phyloP scores from a whole-genome alignment of 1,140 invertebrate species.

The Varroa destructor region DNA sequence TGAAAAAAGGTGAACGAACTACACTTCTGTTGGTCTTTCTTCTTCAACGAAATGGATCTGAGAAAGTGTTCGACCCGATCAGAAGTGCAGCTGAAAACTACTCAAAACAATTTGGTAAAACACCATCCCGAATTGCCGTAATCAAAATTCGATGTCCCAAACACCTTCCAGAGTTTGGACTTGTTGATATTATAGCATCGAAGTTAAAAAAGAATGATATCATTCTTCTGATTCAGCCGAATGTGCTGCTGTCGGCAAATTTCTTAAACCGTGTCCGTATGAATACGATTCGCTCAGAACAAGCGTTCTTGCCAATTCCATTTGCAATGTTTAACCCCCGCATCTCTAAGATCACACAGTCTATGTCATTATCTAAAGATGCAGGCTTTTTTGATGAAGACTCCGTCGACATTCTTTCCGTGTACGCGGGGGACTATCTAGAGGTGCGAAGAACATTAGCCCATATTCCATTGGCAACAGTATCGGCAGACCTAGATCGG shows the following conservation, averaged over 20 bases:
- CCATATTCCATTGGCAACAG: slow-evolving; percentile 1
- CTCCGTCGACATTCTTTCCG: slow-evolving; percentile 41
- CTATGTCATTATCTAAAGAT: slow-evolving; percentile 47
- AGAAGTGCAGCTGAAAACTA: slow-evolving; percentile 51
- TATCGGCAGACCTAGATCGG: slow-evolving; percentile 52
- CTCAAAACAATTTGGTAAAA: slow-evolving; percentile 54
- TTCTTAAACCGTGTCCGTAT: slow-evolving; percentile 68
- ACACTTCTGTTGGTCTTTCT: slow-evolving; percentile 52
- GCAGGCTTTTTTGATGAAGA: slow-evolving; percentile 60
- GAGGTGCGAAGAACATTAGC: neutral
- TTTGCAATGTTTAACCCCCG: slow-evolving; percentile 47
- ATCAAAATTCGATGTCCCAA: slow-evolving; percentile 46
- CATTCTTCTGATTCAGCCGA: slow-evolving; percentile 51
- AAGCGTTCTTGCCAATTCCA: slow-evolving; percentile 67
- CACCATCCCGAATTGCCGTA: slow-evolving; percentile 53
- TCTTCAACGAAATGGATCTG: slow-evolving; percentile 35
- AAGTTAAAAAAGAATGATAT: slow-evolving; percentile 58
- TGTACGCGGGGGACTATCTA: slow-evolving; percentile 14
- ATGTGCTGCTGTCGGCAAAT: slow-evolving; percentile 56
- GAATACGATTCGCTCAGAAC: slow-evolving; percentile 64
- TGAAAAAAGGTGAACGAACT: slow-evolving; percentile 61
- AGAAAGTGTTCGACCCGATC: slow-evolving; percentile 47
- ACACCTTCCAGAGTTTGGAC: slow-evolving; percentile 46
- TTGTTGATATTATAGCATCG: slow-evolving; percentile 55
- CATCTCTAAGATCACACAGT: slow-evolving; percentile 42